Conservation (phyloP, 2,113 vertebrate species). For the Semicossyphus pulcher region DNA sequence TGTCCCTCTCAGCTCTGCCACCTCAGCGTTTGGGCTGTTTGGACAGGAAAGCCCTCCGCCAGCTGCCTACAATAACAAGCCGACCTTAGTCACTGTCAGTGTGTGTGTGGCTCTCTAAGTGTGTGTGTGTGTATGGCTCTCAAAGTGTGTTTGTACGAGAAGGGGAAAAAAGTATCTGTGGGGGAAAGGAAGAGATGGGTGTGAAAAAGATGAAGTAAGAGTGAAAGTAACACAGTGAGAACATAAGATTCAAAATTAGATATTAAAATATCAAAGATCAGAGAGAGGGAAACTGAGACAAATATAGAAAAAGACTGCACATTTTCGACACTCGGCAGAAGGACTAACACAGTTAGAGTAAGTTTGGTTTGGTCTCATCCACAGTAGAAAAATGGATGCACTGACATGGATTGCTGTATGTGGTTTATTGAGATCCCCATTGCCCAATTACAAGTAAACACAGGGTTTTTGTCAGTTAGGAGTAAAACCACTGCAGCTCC, state of each 20-base stretch:
- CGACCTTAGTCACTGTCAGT: slow-evolving; percentile 59
- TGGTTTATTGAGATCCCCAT: background rate
- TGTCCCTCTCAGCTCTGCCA: slow-evolving; percentile 74
- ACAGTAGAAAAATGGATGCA: background rate
- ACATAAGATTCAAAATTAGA: slow-evolving; percentile 9
- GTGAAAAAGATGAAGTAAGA: slow-evolving; percentile 39
- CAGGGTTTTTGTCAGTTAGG: background rate
- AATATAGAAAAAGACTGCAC: too few species aligned
- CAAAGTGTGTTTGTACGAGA: slow-evolving; percentile 15
- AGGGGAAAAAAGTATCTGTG: slow-evolving; percentile 2
- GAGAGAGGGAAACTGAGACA: background rate
- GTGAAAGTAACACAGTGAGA: slow-evolving; percentile 38
- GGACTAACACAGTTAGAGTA: too few species aligned
- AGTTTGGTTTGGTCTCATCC: too few species aligned
- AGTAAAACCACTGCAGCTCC: slow-evolving; percentile 3
- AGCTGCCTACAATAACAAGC: slow-evolving; percentile 79
- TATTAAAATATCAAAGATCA: background rate
- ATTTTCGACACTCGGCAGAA: too few species aligned
- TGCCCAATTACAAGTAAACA: slow-evolving; percentile 7
- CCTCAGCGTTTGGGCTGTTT: slow-evolving; percentile 80
- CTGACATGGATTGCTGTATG: background rate
- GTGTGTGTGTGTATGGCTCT: slow-evolving; percentile 35
- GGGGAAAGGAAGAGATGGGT: background rate
- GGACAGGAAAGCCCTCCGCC: slow-evolving; percentile 78
- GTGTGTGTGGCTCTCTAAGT: slow-evolving; percentile 26